Evolutionary conservation across 2,888 invertebrate genomes (phyloP), one percentile per base, ranked within the genome.

Genomic region (Caenorhabditis virilis): DNA sequence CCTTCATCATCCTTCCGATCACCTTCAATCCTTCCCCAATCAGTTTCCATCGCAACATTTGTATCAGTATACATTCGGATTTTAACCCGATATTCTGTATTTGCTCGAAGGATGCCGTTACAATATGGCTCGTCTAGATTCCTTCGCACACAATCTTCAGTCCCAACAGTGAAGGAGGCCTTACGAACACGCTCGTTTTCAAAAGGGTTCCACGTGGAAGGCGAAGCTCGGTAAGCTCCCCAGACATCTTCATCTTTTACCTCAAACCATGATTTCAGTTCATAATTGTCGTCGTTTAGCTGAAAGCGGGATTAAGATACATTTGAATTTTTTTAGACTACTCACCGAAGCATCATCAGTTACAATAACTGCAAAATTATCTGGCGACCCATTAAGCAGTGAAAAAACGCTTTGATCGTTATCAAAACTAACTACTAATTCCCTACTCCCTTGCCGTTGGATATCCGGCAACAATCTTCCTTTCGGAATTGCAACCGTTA

Each of bases 121-220:
- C 81, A 81, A 59, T 74, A 81, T 77, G 79, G 78, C 57, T 81
- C 81, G 49, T 78, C 74, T 5, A 81, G 56, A 54, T 74, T 71
- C 25, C 78, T 52, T 33, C 74, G 65, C 20, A 72, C 73, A 62
- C 81, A 81, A 49, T 81, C 81, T 25, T 81, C 74, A 18, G 73
- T 72, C 23, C 79, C 80, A 25, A 80, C 73, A n/a, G 76, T 61
- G 50, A 79, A 81, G 11, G 75, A 60, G 1, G 79, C 76, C 11
- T 60, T 48, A 41, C 71, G 51, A 2, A 66, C 48, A 16, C 66
- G 47, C 18, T 69, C 67, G 22, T 69, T 65, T 43, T 54, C 62
- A 48, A 79, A 79, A 18, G 79, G 79, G 53, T 79, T 74, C 65
- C 72, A 79, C 4, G 70, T 74, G 36, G 79, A 77, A 7, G 71